These are phyloP conservation scores for Periphyllus acericola DNA, from an alignment of 2,888 invertebrate genomes.

Conservation along the genomic window DNA sequence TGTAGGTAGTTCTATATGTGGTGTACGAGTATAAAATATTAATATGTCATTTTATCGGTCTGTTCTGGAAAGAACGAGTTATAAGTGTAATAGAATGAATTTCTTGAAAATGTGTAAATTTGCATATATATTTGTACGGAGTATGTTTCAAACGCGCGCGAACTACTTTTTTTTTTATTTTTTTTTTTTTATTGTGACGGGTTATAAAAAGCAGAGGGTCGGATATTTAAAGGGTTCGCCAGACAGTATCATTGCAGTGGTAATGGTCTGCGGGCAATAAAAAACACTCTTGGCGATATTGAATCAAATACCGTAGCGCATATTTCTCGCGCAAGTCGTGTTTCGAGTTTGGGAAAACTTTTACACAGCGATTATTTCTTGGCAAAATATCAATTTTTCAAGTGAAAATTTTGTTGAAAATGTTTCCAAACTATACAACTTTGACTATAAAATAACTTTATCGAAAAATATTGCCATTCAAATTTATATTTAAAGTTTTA, in stretches of 20 bases:
- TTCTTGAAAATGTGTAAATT: constrained; percentile 57
- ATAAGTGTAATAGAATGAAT: constrained; percentile 58
- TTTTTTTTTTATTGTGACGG: constrained; percentile 50
- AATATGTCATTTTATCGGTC: constrained; percentile 52
- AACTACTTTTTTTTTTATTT: constrained; percentile 49
- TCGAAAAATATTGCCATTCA: constrained; percentile 43
- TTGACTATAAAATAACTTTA: constrained; percentile 58
- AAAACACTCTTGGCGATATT: constrained; percentile 62
- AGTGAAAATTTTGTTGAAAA: constrained; percentile 44
- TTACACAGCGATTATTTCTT: constrained; percentile 57
- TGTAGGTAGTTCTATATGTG: not conserved
- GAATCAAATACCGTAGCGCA: constrained; percentile 55
- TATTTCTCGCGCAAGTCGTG: constrained; percentile 46
- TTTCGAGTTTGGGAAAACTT: constrained; percentile 48
- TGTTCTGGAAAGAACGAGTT: constrained; percentile 52
- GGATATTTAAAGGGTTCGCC: constrained; percentile 60
- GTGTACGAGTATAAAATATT: constrained; percentile 49
- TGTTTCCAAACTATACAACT: constrained; percentile 59
- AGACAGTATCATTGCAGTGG: constrained; percentile 60
- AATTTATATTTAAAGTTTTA: constrained; percentile 53
- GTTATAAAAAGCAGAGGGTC: constrained; percentile 61
- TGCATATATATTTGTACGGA: constrained; percentile 58
- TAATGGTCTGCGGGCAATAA: constrained; percentile 62
- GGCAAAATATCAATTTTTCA: constrained; percentile 55
- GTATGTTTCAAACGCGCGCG: constrained; percentile 54